Evolutionary conservation across 2,797 vertebrate genomes (phyloP).

Genomic region (Anguilla pacifica): DNA sequence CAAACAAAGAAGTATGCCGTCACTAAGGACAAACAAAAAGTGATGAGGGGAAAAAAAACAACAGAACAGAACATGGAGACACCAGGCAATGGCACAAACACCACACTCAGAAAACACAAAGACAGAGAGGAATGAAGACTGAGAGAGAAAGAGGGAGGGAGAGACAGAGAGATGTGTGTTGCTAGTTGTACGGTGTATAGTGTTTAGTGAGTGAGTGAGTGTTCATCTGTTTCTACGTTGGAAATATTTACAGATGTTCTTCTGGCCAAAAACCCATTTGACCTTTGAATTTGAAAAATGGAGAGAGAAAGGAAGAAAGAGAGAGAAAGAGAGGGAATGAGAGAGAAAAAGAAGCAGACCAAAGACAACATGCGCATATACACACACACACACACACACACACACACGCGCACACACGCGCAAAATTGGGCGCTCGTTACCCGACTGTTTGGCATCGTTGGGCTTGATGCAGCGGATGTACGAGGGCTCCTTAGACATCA

Average conservation of each 20-base stretch:
- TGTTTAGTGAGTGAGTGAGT: too few relatives aligned
- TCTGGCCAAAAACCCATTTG: too few relatives aligned
- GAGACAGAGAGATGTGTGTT: neutral
- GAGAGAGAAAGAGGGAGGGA: neutral
- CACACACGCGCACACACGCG: neutral
- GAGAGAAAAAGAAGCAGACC: constrained; percentile 6
- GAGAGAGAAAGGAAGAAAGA: neutral
- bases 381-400: constrained; percentile 7
- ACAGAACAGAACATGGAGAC: neutral
- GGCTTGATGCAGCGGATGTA: constrained; percentile 98
- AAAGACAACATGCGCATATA: constrained; percentile 9
- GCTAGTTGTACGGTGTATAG: too few relatives aligned
- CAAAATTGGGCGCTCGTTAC: constrained; percentile 59
- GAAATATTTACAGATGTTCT: too few relatives aligned
- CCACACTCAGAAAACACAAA: too few relatives aligned
- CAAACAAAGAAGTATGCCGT: constrained; percentile 27
- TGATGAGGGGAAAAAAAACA: constrained; percentile 53
- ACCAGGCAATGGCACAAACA: neutral
- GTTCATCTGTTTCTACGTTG: too few relatives aligned
- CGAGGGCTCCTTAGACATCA: constrained; percentile 97
- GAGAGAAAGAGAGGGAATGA: neutral
- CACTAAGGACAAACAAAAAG: neutral
- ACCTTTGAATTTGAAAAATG: too few relatives aligned
- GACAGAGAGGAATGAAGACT: neutral
- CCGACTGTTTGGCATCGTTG: constrained; percentile 94